Evolutionary conservation across 2,888 invertebrate genomes (phyloP).

Genomic region (Sussaba pulchella): DNA sequence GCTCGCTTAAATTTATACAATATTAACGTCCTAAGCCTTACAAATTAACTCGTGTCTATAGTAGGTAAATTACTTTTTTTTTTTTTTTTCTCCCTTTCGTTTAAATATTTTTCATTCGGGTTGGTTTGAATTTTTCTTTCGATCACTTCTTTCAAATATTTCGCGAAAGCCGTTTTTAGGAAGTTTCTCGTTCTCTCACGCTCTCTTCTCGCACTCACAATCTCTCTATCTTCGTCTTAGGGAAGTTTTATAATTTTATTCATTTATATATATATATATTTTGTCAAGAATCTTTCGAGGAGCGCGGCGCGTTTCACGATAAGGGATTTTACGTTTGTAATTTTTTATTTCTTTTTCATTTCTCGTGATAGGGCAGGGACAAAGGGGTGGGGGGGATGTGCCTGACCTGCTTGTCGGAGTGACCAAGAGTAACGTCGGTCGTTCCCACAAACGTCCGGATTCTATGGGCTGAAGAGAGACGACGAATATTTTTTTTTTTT

Average conservation of each 20-base stretch:
- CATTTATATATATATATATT: background rate
- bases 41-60: constrained; percentile 81
- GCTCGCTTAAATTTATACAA: constrained; percentile 83
- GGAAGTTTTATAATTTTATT: constrained; percentile 35
- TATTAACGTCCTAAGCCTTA: constrained; percentile 82
- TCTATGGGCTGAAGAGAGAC: constrained; percentile 66
- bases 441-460: constrained; percentile 82
- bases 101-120: constrained; percentile 43
- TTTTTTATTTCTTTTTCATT: constrained; percentile 30
- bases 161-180: constrained; percentile 58
- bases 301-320: constrained; percentile 55
- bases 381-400: constrained; percentile 70
- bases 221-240: constrained; percentile 46
- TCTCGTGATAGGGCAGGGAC: constrained; percentile 36
- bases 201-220: constrained; percentile 2
- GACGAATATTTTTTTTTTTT: constrained; percentile 61
- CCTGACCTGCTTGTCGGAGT: constrained; percentile 83
- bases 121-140: constrained; percentile 29
- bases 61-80: constrained; percentile 72
- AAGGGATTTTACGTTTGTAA: constrained; percentile 31
- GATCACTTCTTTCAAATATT: constrained; percentile 24
- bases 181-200: constrained; percentile 31
- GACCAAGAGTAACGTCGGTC: constrained; percentile 84
- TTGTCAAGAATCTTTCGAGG: constrained; percentile 51
- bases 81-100: constrained; percentile 42